Percentiles rank a stretch among this genome's conserved stretches.
Evolutionary conservation across 2,113 vertebrate genomes (phyloP).

Genomic region (Mionectes macconnelli): DNA sequence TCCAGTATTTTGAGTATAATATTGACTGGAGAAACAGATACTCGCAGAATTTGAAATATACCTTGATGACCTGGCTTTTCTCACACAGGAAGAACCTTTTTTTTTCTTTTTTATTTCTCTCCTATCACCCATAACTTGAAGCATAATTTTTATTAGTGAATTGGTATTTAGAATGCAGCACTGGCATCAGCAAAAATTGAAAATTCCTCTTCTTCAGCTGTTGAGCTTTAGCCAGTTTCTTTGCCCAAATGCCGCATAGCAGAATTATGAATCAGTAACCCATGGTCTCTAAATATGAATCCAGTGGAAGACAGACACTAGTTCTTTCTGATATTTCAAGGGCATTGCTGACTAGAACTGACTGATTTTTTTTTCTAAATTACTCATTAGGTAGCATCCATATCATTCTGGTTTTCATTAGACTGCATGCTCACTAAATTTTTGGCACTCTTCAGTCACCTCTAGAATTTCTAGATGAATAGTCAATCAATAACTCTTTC

Average conservation of each 20-base stretch:
- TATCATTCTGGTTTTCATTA: background rate
- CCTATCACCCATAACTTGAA: conserved; percentile 3
- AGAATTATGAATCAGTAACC: background rate
- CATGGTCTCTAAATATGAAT: background rate
- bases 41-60: background rate
- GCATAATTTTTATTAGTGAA: conserved; percentile 20
- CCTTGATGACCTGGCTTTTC: background rate
- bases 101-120: conserved; percentile 8
- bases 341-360: background rate
- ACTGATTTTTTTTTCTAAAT: background rate
- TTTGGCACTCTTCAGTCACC: background rate
- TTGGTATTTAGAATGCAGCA: background rate
- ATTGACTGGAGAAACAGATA: background rate
- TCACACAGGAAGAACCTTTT: background rate
- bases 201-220: background rate
- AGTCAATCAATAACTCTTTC: background rate
- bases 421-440: background rate
- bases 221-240: background rate
- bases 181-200: background rate
- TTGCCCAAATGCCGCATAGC: background rate
- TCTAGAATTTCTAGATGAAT: background rate
- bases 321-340: background rate
- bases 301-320: background rate
- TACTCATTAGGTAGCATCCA: background rate
- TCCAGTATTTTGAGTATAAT: background rate